Evolutionary conservation across 2,113 vertebrate genomes (phyloP), one percentile per base, ranked within the genome.

Genomic region (Cryptotis parvus): DNA sequence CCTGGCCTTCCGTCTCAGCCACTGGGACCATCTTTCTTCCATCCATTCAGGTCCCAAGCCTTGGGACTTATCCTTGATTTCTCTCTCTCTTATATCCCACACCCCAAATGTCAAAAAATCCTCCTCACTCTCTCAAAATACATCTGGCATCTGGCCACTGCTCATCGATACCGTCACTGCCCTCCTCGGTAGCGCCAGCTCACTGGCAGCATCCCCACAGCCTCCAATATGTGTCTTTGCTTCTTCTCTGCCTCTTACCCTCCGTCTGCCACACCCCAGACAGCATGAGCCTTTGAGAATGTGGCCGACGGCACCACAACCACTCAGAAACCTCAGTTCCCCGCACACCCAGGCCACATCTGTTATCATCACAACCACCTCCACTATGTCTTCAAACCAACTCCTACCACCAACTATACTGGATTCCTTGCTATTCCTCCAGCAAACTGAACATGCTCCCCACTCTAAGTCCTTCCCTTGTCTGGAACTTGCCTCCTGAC

Each of bases 341-440:
- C 0, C 1, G 73, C 29, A 74, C 18, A 6, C 10, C 4, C 29
- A 35, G 29, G 22, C 49, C 75, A 15, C 0, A 14, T 58, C 27
- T 1, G 3, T 6, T n/a, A 12, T 41, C 35, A 8, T 39, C 9
- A 10, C 27, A 3, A 1, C 11, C 0, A 3, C 35, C 79, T 45
- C 35, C 10, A 27, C 14, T 41, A 6, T 27, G 45, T 72, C 35
- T 41, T 76, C 8, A 33, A 7, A 20, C 39, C 39, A 27, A 41
- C 24, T 68, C 37, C 9, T 41, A 72, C 24, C 16, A 37, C 4
- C 26, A 79, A 18, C 15, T 4, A 2, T 3, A 2, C 29, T 1
- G 3, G 12, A 33, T 12, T 72, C 35, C n/a, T 6, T 4, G 11
- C 12, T 37, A 2, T 22, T 39, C 41, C 72, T 9, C 4, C 39